phyloP scores from a whole-genome alignment of 1,140 invertebrate species.

The Elymnias hypermnestra region DNA sequence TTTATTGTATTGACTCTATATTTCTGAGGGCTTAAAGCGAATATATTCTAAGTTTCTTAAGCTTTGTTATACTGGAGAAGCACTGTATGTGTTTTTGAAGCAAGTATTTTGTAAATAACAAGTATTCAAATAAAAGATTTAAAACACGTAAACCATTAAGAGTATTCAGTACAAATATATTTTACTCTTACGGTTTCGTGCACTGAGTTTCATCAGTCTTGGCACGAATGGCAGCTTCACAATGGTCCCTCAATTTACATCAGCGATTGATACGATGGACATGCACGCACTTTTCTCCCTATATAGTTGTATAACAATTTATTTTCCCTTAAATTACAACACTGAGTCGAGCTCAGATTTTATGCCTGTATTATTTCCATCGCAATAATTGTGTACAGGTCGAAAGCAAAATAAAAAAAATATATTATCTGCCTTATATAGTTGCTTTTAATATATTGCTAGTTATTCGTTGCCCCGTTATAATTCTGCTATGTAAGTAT shows the following conservation, averaged over 20 bases:
- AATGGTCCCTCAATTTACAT: constrained; percentile 41
- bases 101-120: no score
- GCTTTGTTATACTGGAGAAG: no score
- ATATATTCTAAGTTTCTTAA: no score
- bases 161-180: constrained; percentile 9
- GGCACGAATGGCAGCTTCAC: constrained; percentile 28
- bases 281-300: constrained; percentile 19
- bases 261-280: constrained; percentile 28
- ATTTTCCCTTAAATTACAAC: constrained; percentile 18
- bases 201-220: constrained; percentile 17
- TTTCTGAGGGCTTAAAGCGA: no score
- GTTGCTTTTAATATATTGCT: no score
- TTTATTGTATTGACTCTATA: no score
- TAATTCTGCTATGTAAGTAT: no score
- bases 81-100: no score
- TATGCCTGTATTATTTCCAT: not conserved
- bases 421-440: not conserved
- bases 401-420: not conserved
- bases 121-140: not conserved
- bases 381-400: not conserved
- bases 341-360: not conserved
- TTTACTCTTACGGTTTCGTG: constrained; percentile 5
- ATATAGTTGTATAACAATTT: constrained; percentile 18
- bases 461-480: no score
- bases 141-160: not conserved